Conservation (phyloP, 2,797 vertebrate genomes). For the Spheniscus humboldti region DNA sequence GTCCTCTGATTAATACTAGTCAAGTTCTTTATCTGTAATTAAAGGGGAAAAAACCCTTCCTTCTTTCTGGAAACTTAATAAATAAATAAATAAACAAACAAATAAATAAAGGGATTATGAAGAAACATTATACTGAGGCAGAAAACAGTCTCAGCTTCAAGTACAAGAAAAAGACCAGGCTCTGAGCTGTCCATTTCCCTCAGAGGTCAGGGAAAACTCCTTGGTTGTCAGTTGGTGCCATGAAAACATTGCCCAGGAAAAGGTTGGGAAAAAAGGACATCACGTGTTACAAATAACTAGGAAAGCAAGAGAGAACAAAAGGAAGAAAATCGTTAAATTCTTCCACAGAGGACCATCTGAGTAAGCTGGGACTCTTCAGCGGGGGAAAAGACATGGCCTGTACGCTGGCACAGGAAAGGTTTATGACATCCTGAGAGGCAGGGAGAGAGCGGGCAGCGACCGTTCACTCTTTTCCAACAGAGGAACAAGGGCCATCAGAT, state of each 20-base stretch:
- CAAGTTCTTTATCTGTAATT: background rate
- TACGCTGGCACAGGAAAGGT: background rate
- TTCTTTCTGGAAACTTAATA: background rate
- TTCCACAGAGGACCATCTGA: background rate
- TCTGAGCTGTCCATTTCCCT: background rate
- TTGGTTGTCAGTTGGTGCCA: background rate
- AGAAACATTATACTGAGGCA: background rate
- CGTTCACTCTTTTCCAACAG: background rate
- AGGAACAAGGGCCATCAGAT: background rate
- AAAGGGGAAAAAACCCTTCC: background rate
- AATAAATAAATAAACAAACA: too few species aligned
- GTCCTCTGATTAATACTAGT: background rate
- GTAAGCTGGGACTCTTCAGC: background rate
- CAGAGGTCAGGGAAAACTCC: background rate
- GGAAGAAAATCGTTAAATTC: background rate
- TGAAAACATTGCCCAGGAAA: background rate
- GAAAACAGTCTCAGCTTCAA: background rate
- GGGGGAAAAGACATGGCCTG: background rate
- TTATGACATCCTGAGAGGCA: background rate
- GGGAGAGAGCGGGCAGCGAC: background rate
- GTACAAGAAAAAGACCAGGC: background rate
- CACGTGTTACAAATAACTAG: fast-evolving
- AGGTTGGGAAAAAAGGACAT: background rate
- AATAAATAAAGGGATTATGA: background rate
- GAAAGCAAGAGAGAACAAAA: background rate